Conservation (phyloP, 1,140 invertebrate species). For the Stratiolaelaps scimitus region DNA sequence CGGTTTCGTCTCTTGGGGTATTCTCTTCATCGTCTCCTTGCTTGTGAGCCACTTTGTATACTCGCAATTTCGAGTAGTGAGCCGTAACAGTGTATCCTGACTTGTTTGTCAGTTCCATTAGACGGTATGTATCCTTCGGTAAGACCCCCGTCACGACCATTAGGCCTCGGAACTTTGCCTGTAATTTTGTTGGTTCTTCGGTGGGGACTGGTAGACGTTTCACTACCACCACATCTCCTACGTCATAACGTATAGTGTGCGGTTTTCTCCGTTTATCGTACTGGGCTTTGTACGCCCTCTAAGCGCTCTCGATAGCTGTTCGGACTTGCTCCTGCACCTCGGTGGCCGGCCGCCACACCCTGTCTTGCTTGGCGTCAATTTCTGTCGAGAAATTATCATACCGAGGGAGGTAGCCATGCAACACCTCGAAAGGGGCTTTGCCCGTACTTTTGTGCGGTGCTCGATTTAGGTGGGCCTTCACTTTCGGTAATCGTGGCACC, state of each 20-base stretch:
- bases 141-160: conserved; percentile 12
- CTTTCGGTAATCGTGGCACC: not conserved
- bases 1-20: not conserved
- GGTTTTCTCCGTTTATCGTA: conserved; percentile 1
- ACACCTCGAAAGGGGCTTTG: not conserved
- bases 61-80: conserved; percentile 1
- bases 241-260: not conserved
- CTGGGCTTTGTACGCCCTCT: not conserved
- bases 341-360: not conserved
- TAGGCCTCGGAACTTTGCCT: conserved; percentile 5
- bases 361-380: not conserved
- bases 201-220: not conserved
- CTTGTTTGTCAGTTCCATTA: conserved; percentile 8
- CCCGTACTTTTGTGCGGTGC: not conserved
- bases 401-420: not conserved
- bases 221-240: conserved; percentile 14
- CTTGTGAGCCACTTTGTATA: not conserved
- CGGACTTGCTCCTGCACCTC: not conserved
- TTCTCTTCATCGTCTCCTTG: not conserved
- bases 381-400: not conserved
- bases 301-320: not conserved
- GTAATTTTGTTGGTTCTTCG: conserved; percentile 1
- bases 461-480: not conserved
- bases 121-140: conserved; percentile 19
- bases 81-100: not conserved